Conservation (phyloP, 2,888 invertebrate genomes). For the Cyrtodaria siliqua region DNA sequence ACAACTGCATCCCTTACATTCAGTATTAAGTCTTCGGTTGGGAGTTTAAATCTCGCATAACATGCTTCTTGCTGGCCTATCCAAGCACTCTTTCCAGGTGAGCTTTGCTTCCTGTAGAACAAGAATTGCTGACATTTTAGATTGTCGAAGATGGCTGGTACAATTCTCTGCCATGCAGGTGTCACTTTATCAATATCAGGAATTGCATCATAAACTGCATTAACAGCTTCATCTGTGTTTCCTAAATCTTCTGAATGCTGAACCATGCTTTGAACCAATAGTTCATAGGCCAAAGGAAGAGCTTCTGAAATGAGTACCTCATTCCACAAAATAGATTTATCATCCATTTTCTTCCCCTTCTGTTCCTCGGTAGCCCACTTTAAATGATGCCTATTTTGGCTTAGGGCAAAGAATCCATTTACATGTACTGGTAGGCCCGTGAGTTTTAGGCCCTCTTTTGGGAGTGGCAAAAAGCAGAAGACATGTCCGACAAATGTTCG, state of each 20-base stretch:
- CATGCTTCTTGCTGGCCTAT: not conserved
- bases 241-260: constrained; percentile 9
- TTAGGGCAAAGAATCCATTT: constrained; percentile 82
- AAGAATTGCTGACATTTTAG: not conserved
- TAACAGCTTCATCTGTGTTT: constrained; percentile 27
- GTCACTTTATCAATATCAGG: constrained; percentile 39
- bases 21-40: not conserved
- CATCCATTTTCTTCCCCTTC: constrained; percentile 51
- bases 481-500: constrained; percentile 33
- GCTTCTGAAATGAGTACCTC: constrained; percentile 74
- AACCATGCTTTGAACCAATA: constrained; percentile 58
- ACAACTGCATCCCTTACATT: constrained; percentile 7
- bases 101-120: not conserved
- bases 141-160: not conserved
- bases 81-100: not conserved
- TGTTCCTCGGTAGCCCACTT: constrained; percentile 81
- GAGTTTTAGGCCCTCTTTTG: constrained; percentile 71
- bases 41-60: not conserved
- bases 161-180: constrained; percentile 40
- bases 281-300: constrained; percentile 71
- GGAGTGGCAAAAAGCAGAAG: constrained; percentile 82
- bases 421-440: constrained; percentile 83
- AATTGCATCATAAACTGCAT: constrained; percentile 35
- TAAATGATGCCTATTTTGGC: constrained; percentile 80
- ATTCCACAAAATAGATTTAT: constrained; percentile 80